Evolutionary conservation across 2,888 invertebrate species (phyloP), one percentile per base, ranked within the genome.

Genomic region (Spisula solida): DNA sequence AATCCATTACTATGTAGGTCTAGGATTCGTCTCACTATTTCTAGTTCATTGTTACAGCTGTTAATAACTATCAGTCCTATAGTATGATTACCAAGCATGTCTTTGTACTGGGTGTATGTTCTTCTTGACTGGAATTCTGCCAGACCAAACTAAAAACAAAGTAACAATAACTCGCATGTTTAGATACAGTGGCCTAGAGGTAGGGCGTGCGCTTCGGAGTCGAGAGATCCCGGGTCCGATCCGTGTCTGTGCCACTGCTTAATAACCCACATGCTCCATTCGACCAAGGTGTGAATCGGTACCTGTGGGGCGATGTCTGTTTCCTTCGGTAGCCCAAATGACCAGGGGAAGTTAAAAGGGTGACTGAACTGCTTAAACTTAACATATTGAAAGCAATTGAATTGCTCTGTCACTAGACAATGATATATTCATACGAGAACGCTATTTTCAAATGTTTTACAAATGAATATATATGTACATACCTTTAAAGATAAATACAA

Each of bases 41-140:
- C 84, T 16, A 88, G 75, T 25, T 60, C 66, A 34, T 88, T 88
- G 34, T 88, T 80, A 12, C 88, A 88, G 29, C 84, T 85, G 75
- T 88, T 85, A 12, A 88, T 55, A 14, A 88, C 84, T 6, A 88
- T 84, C 20, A 85, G 25, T 12, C 88, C 88, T 4, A 88, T 85
- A 0, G 66, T 66, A 4, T 88, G 81, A 31, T 47, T 81, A 10
- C 81, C 85, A 81, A 88, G 85, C 41, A 81, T 81, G 14, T 12
- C 34, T 0, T 20, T 41, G 16, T 41, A 75, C 20, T 83, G 75
- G 0, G 20, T 20, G 48, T 83, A 83, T 51, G 29, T 47, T 25
- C 6, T 82, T 18, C 81, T 12, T 47, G 84, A 31, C 70, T 81
- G 70, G 41, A 88, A 88, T 70, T 70, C 82, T 41, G 41, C 47